phyloP scores from a whole-genome alignment of 2,888 invertebrate genomes.

The Yponomeuta sedellus region DNA sequence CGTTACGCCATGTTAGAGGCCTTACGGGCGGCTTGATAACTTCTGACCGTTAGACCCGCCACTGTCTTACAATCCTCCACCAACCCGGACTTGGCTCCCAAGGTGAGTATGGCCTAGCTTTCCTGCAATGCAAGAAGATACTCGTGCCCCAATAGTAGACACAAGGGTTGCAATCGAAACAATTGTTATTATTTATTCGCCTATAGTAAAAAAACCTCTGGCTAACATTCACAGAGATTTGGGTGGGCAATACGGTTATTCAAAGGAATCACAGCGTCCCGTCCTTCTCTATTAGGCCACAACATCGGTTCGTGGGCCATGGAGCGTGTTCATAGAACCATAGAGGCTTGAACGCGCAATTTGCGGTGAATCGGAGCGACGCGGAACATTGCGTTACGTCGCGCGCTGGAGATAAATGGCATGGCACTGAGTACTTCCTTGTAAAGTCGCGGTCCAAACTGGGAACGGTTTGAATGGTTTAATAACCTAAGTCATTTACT shows the following conservation, averaged over 20 bases:
- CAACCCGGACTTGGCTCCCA: too few relatives aligned
- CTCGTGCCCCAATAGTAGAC: too few relatives aligned
- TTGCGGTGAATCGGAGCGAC: neutral
- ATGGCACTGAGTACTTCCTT: neutral
- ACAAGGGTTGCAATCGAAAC: too few relatives aligned
- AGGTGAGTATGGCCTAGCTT: too few relatives aligned
- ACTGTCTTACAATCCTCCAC: too few relatives aligned
- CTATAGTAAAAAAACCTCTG: too few relatives aligned
- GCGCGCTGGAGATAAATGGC: constrained; percentile 7
- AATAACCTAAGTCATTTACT: too few relatives aligned
- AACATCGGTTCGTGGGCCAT: neutral
- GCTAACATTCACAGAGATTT: neutral
- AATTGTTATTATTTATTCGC: too few relatives aligned
- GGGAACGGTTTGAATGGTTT: neutral
- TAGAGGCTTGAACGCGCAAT: neutral
- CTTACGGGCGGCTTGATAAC: too few relatives aligned
- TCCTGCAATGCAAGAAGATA: too few relatives aligned
- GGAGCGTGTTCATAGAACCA: neutral
- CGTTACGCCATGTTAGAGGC: too few relatives aligned
- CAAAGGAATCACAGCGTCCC: neutral
- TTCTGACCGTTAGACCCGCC: too few relatives aligned
- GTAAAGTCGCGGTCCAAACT: neutral
- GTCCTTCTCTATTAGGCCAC: neutral
- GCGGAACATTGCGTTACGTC: constrained; percentile 1
- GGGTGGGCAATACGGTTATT: neutral